Conservation (phyloP, 2,113 vertebrate genomes). For the Nerophis lumbriciformis region DNA sequence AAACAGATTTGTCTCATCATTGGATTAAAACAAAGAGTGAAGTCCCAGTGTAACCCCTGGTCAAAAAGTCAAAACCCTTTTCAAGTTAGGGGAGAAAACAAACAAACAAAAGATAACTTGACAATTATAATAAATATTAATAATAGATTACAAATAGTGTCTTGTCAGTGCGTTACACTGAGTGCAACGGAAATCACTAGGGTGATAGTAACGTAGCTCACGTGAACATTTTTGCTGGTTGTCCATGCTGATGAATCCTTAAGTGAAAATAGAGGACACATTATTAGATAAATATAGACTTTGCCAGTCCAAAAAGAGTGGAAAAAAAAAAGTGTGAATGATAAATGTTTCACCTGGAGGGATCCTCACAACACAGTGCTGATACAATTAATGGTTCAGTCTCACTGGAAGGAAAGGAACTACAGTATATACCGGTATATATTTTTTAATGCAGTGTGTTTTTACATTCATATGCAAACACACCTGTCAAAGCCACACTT, state of each 20-base stretch:
- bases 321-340: neutral
- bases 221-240: slow-evolving; percentile 60
- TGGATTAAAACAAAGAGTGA: too few relatives aligned
- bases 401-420: slow-evolving; percentile 16
- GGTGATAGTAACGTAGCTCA: slow-evolving; percentile 53
- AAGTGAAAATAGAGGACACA: neutral
- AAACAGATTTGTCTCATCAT: too few relatives aligned
- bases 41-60: too few relatives aligned
- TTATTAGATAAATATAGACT: neutral
- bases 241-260: slow-evolving; percentile 57
- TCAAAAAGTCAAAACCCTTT: too few relatives aligned
- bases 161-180: slow-evolving; percentile 13
- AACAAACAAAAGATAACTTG: too few relatives aligned
- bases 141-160: neutral
- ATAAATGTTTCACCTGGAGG: slow-evolving; percentile 53
- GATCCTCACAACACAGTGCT: slow-evolving; percentile 36
- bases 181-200: slow-evolving; percentile 30
- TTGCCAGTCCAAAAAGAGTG: neutral
- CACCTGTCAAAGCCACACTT: slow-evolving; percentile 15
- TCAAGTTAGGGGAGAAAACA: too few relatives aligned
- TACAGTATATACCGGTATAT: neutral
- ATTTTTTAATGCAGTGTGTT: neutral
- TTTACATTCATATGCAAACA: slow-evolving; percentile 1
- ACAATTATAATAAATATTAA: neutral
- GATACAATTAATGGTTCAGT: slow-evolving; percentile 23